Conservation (phyloP, 2,888 invertebrate genomes). For the Imbricaverruca yamaguchii region DNA sequence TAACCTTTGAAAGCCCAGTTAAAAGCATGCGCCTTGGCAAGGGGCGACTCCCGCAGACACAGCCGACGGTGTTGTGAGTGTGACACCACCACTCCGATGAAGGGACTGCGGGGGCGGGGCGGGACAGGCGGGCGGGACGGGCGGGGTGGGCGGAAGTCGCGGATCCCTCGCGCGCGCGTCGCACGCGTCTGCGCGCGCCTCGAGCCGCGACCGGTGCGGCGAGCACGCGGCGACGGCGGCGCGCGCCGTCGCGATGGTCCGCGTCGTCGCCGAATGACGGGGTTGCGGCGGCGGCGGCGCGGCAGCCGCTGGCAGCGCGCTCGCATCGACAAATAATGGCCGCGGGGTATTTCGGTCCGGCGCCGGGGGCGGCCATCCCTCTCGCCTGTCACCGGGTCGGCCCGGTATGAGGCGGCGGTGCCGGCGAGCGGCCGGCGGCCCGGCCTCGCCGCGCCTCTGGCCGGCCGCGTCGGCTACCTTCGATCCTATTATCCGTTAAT, state of each 20-base stretch:
- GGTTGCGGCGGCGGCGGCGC: neutral
- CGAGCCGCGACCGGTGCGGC: neutral
- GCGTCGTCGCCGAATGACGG: neutral
- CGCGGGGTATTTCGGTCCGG: neutral
- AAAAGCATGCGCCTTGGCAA: too few species aligned
- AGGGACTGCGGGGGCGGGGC: neutral
- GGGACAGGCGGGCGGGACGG: too few species aligned
- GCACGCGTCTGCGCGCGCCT: too few species aligned
- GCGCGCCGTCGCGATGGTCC: neutral
- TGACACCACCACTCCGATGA: neutral
- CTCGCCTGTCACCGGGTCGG: neutral
- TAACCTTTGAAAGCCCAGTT: too few species aligned
- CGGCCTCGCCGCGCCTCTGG: neutral
- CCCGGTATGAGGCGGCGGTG: neutral
- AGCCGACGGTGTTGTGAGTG: too few species aligned
- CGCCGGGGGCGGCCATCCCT: neutral
- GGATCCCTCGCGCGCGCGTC: too few species aligned
- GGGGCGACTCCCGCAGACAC: too few species aligned
- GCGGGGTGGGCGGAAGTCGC: neutral
- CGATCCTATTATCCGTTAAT: slow-evolving; percentile 18
- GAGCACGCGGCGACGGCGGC: neutral
- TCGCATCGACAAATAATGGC: neutral
- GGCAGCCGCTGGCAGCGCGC: neutral
- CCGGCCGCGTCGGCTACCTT: neutral
- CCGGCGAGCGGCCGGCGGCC: neutral